A percentile compares a stretch with the other conserved stretches of the same genome.
phyloP scores from a whole-genome alignment of 1,140 invertebrate genomes.

The Gonatopus flavifemur region DNA sequence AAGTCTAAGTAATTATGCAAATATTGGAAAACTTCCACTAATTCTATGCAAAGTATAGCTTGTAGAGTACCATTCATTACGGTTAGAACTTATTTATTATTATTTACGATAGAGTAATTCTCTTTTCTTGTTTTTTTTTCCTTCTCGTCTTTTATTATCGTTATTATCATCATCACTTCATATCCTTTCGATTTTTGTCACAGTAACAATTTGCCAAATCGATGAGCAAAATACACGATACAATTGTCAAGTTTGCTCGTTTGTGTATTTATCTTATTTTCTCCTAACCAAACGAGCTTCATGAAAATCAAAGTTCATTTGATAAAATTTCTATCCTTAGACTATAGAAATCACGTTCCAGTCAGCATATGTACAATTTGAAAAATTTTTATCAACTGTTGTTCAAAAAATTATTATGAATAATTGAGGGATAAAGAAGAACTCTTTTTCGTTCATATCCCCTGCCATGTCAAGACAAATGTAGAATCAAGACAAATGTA shows the following conservation, averaged over 20 bases:
- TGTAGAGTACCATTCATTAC: constrained; percentile 59
- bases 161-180: background rate
- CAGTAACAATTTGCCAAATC: background rate
- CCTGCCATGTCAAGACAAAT: constrained; percentile 30
- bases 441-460: constrained; percentile 1
- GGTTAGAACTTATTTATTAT: constrained; percentile 20
- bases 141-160: constrained; percentile 1
- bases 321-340: background rate
- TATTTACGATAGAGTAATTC: background rate
- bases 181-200: background rate
- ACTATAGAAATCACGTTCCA: constrained; percentile 14
- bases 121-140: constrained; percentile 1
- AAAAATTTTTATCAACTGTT: constrained; percentile 4
- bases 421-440: too few species aligned
- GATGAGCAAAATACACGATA: background rate
- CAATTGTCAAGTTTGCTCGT: background rate
- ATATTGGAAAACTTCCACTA: constrained; percentile 76
- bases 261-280: too few species aligned
- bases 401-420: too few species aligned
- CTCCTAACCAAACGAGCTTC: background rate
- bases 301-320: constrained; percentile 16
- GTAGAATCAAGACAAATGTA: constrained; percentile 20
- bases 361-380: constrained; percentile 26
- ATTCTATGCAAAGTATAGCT: constrained; percentile 89
- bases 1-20: constrained; percentile 44